These are phyloP conservation scores for Coelinius sp. DNA, from an alignment of 2,888 invertebrate genomes.

Conservation along the genomic window DNA sequence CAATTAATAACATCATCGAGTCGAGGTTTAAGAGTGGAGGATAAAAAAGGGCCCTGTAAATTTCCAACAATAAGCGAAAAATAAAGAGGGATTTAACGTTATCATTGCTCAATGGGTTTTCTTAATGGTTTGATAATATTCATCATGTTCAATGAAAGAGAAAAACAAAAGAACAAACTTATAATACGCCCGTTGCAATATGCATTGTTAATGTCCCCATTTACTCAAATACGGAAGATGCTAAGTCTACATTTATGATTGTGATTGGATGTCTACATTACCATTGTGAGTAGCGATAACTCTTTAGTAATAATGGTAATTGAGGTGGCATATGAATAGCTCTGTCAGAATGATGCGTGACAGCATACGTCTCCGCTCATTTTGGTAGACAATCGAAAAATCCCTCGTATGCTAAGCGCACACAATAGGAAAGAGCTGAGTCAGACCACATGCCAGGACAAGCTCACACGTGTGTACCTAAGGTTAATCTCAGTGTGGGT, in stretches of 20 bases:
- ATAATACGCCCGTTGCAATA: neutral
- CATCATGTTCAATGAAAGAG: neutral
- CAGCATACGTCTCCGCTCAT: conserved; percentile 43
- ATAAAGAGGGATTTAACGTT: no score
- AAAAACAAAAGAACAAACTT: neutral
- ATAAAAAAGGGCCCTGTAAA: neutral
- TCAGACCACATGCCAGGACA: conserved; percentile 38
- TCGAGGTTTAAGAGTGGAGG: neutral
- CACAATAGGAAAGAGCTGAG: conserved; percentile 32
- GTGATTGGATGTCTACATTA: conserved; percentile 32
- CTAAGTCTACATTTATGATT: conserved; percentile 32
- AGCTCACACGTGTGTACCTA: conserved; percentile 18
- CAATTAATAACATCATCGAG: neutral
- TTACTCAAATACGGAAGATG: conserved; percentile 14
- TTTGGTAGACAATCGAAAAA: conserved; percentile 53
- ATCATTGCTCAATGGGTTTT: no score
- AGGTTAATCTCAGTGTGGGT: conserved; percentile 21
- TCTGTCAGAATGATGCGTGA: conserved; percentile 13
- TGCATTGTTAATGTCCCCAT: neutral
- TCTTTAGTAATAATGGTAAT: conserved; percentile 31
- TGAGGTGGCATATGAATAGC: conserved; percentile 6
- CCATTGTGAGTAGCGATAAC: conserved; percentile 42
- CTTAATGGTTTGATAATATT: no score
- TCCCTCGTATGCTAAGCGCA: conserved; percentile 12
- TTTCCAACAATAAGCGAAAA: no score